Percentiles rank a stretch among this genome's conserved stretches.
These are phyloP conservation scores for Homarus americanus DNA, from an alignment of 1,140 invertebrate species.

Conservation along the genomic window DNA sequence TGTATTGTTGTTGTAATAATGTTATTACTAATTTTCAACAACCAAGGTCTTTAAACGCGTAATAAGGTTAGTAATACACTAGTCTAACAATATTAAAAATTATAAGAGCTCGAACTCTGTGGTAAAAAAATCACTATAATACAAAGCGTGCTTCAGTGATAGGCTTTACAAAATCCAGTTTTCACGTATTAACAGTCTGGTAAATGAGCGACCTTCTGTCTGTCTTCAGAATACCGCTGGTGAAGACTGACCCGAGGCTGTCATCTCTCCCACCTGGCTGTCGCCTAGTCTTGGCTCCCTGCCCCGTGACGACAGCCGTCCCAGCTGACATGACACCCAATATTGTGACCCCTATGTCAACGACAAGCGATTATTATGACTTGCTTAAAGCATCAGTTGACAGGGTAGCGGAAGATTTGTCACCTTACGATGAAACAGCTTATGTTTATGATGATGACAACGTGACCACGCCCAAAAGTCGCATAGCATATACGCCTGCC, in stretches of 20 bases:
- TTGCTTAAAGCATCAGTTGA: neutral
- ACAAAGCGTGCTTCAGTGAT: too few relatives aligned
- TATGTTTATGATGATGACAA: constrained; percentile 8
- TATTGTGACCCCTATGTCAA: neutral
- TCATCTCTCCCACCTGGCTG: constrained; percentile 24
- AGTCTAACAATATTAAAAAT: too few relatives aligned
- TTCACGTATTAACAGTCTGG: too few relatives aligned
- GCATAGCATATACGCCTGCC: neutral
- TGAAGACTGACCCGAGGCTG: constrained; percentile 18
- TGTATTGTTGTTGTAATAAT: too few relatives aligned
- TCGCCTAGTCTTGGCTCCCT: neutral
- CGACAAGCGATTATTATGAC: neutral
- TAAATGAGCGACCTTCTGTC: too few relatives aligned
- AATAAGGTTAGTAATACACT: too few relatives aligned
- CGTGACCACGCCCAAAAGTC: neutral
- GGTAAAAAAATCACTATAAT: too few relatives aligned
- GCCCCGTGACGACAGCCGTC: neutral
- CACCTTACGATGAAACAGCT: neutral
- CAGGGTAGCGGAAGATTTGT: neutral
- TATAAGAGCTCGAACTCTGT: too few relatives aligned
- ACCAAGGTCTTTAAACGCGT: too few relatives aligned
- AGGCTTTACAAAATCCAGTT: too few relatives aligned
- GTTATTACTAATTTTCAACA: too few relatives aligned
- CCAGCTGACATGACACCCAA: neutral
- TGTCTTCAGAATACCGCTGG: neutral